A percentile compares a stretch with the other conserved stretches of the same genome.
phyloP scores from a whole-genome alignment of 2,797 vertebrate genomes.

The Eupleurogrammus muticus region DNA sequence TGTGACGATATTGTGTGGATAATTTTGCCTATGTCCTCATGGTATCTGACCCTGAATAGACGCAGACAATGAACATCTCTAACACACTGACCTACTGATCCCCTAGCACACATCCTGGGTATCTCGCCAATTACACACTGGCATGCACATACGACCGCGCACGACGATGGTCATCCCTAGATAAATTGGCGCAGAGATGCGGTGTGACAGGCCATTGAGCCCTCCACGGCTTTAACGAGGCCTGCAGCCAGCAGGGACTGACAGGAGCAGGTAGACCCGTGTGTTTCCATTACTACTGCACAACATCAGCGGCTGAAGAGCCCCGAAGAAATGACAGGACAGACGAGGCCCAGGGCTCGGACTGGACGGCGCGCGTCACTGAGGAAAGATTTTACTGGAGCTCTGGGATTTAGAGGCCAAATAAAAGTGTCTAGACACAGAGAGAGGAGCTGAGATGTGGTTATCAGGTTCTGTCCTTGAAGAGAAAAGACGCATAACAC shows the following conservation, averaged over 20 bases:
- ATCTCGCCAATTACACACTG: slow-evolving; percentile 35
- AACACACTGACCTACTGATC: slow-evolving; percentile 65
- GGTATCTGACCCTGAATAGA: slow-evolving; percentile 9
- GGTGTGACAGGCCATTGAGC: slow-evolving; percentile 63
- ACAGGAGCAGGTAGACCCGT: slow-evolving; percentile 63
- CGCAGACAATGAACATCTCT: slow-evolving; percentile 36
- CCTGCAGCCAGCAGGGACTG: slow-evolving; percentile 63
- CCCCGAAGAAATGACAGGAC: slow-evolving; percentile 43
- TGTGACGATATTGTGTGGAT: background rate
- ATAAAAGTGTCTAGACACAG: slow-evolving; percentile 13
- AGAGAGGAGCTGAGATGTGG: slow-evolving; percentile 3
- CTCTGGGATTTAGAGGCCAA: slow-evolving; percentile 15
- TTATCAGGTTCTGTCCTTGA: slow-evolving; percentile 21
- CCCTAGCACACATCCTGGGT: slow-evolving; percentile 44
- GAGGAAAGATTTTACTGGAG: slow-evolving; percentile 25
- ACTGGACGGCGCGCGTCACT: background rate
- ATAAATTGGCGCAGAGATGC: slow-evolving; percentile 70
- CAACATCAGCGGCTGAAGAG: slow-evolving; percentile 30
- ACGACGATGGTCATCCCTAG: slow-evolving; percentile 54
- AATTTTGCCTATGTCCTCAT: background rate
- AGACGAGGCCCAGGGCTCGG: slow-evolving; percentile 20
- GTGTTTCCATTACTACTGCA: slow-evolving; percentile 66
- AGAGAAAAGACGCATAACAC: slow-evolving; percentile 7
- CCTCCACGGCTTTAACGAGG: slow-evolving; percentile 65
- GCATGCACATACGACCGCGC: slow-evolving; percentile 24